Percentiles rank a stretch among this genome's conserved stretches.
Evolutionary conservation across 2,888 invertebrate genomes (phyloP).

Genomic region (Amphimallon solstitiale): DNA sequence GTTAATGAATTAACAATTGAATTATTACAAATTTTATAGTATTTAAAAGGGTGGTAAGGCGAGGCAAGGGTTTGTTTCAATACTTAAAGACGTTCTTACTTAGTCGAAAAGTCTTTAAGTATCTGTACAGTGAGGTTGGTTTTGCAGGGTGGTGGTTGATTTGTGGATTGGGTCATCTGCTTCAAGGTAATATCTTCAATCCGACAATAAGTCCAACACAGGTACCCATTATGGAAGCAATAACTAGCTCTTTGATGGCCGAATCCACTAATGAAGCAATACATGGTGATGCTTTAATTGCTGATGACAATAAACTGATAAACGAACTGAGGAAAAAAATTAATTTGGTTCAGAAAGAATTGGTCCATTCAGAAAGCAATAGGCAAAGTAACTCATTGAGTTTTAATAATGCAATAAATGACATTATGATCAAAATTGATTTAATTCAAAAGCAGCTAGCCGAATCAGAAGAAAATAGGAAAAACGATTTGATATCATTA

Average conservation of each 20-base stretch:
- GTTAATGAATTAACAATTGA: background rate
- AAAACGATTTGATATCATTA: background rate
- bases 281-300: background rate
- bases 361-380: slow-evolving; percentile 61
- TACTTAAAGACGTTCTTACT: slow-evolving; percentile 44
- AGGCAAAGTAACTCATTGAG: background rate
- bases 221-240: background rate
- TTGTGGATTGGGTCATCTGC: slow-evolving; percentile 49
- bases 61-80: slow-evolving; percentile 51
- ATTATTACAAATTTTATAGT: background rate
- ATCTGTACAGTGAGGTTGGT: slow-evolving; percentile 47
- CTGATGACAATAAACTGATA: slow-evolving; percentile 43
- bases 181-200: slow-evolving; percentile 29
- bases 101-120: slow-evolving; percentile 48
- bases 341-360: slow-evolving; percentile 67
- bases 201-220: slow-evolving; percentile 7
- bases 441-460: background rate
- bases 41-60: slow-evolving; percentile 52
- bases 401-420: background rate
- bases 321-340: slow-evolving; percentile 59
- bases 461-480: background rate
- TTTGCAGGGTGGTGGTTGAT: slow-evolving; percentile 60
- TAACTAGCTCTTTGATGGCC: slow-evolving; percentile 54
- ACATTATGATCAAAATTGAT: slow-evolving; percentile 2
- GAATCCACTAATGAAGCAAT: slow-evolving; percentile 34